phyloP scores from a whole-genome alignment of 2,888 invertebrate species.

The Pinctada fucata region DNA sequence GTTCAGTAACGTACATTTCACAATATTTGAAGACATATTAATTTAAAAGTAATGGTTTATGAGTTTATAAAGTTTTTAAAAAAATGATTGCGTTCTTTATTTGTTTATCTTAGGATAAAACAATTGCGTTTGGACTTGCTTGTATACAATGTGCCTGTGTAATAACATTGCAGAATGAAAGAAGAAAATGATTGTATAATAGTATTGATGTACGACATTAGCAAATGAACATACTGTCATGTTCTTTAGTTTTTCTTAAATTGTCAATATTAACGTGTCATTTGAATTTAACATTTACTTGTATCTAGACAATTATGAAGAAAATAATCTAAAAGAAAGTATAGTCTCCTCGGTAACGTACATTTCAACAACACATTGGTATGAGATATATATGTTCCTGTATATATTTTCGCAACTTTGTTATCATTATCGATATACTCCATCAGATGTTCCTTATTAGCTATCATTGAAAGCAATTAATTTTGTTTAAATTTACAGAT shows the following conservation, averaged over 20 bases:
- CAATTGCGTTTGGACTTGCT: not conserved
- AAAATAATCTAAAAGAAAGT: not conserved
- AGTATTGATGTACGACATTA: not conserved
- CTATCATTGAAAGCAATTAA: not conserved
- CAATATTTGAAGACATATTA: not conserved
- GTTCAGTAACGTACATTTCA: not conserved
- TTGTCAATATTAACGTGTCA: not conserved
- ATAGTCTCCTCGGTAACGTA: not conserved
- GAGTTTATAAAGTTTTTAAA: not conserved
- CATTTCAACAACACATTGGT: not conserved
- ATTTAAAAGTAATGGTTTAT: not conserved
- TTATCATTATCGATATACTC: too few species aligned
- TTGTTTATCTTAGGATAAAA: not conserved
- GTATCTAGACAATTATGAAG: not conserved
- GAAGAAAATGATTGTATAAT: not conserved
- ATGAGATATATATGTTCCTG: not conserved
- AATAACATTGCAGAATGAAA: not conserved
- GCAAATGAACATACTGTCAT: not conserved
- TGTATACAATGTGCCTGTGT: not conserved
- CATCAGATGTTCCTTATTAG: too few species aligned
- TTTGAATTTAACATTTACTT: not conserved
- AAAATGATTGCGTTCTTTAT: not conserved
- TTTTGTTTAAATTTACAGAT: conserved; percentile 3
- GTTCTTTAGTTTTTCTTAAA: not conserved
- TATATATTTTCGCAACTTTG: too few species aligned